Conservation (phyloP, 2,113 vertebrate genomes). For the Porphyrio hochstetteri region DNA sequence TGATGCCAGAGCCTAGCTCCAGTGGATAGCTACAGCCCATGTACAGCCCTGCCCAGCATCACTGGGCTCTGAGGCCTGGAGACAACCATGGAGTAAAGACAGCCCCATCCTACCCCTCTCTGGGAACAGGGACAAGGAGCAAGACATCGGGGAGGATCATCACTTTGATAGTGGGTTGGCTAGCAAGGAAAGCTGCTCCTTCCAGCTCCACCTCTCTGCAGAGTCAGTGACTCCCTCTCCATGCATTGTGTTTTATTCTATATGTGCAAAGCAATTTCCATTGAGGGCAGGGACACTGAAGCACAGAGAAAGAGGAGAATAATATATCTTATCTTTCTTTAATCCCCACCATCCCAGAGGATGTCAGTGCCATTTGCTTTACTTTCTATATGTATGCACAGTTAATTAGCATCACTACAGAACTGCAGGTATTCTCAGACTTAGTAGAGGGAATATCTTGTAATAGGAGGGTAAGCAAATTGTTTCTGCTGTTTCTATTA, state of each 20-base stretch:
- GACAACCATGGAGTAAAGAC: neutral
- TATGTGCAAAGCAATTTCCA: neutral
- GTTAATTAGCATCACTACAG: constrained; percentile 56
- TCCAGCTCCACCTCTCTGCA: neutral
- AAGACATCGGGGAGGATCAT: neutral
- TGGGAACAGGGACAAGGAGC: neutral
- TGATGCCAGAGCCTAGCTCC: neutral
- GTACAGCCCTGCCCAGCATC: neutral
- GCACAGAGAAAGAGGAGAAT: constrained; percentile 28
- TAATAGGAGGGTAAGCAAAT: constrained; percentile 63
- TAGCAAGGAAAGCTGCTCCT: neutral
- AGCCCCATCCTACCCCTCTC: neutral
- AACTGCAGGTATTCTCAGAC: constrained; percentile 55
- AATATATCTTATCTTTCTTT: constrained; percentile 53
- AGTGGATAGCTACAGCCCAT: neutral
- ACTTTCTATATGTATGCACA: constrained; percentile 45
- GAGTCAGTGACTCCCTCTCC: neutral
- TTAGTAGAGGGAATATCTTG: constrained; percentile 45
- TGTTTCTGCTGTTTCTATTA: constrained; percentile 60
- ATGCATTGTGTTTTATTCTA: neutral
- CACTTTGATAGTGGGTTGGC: neutral
- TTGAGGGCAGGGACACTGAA: constrained; percentile 16
- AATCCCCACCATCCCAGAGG: constrained; percentile 57
- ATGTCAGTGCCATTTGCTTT: neutral
- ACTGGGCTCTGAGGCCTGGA: neutral